Percentiles rank a stretch among this genome's conserved stretches.
Evolutionary conservation across 2,113 vertebrate genomes (phyloP).

Genomic region (Pseudorectes ferrugineus): DNA sequence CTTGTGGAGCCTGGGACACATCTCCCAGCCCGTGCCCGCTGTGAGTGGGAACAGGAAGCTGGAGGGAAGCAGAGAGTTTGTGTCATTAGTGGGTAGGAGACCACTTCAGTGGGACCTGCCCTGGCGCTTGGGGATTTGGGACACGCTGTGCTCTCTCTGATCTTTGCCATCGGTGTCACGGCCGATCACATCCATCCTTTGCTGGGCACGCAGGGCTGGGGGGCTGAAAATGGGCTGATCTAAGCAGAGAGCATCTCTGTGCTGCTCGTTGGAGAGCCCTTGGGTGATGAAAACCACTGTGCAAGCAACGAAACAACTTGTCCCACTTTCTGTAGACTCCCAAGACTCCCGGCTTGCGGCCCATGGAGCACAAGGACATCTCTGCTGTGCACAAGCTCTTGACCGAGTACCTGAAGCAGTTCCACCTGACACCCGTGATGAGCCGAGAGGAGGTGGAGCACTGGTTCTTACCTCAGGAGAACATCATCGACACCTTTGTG

Average conservation of each 20-base stretch:
- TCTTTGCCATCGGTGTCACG: accelerated
- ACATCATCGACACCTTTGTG: constrained; percentile 95
- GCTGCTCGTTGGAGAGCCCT: background rate
- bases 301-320: background rate
- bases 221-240: background rate
- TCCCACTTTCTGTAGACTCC: constrained; percentile 73
- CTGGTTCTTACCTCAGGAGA: constrained; percentile 95
- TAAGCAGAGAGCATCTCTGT: background rate
- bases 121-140: background rate
- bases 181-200: background rate
- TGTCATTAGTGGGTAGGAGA: background rate
- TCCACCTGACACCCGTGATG: constrained; percentile 90
- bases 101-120: background rate
- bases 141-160: background rate
- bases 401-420: constrained; percentile 86
- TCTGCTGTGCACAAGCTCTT: constrained; percentile 86
- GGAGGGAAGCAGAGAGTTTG: background rate
- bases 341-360: constrained; percentile 84
- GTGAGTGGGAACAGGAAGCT: background rate
- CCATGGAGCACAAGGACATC: constrained; percentile 91
- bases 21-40: accelerated
- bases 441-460: constrained; percentile 90
- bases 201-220: background rate
- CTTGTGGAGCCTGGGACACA: accelerated
- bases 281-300: background rate